These are phyloP conservation scores for Sebastolobus alascanus DNA, from an alignment of 2,797 vertebrate species.

Conservation along the genomic window DNA sequence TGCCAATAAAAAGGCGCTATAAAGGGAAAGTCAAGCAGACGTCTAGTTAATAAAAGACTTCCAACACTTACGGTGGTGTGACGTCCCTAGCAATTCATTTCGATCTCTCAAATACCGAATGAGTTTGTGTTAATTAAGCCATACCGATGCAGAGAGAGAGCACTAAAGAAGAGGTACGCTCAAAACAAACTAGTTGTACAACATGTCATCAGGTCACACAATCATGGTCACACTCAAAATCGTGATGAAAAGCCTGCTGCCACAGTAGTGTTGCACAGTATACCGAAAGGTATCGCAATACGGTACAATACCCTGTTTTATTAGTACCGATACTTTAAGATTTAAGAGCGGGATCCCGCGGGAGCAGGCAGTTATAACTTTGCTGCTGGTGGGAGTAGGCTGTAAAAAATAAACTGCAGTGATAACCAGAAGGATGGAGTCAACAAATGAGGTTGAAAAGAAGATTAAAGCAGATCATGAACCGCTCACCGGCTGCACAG, in stretches of 20 bases:
- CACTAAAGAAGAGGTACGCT: background rate
- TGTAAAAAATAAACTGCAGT: too few species aligned
- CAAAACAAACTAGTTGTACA: conserved; percentile 20
- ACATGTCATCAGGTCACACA: conserved; percentile 18
- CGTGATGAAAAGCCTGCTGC: background rate
- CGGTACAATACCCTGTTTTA: too few species aligned
- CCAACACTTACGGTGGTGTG: conserved; percentile 29
- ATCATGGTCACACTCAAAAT: background rate
- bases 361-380: too few species aligned
- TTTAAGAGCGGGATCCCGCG: too few species aligned
- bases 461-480: too few species aligned
- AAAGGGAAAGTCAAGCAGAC: conserved; percentile 65
- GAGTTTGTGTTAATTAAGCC: conserved; percentile 46
- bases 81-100: conserved; percentile 35
- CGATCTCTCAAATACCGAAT: conserved; percentile 31
- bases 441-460: too few species aligned
- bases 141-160: conserved; percentile 14
- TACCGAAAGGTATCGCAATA: too few species aligned
- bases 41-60: conserved; percentile 70
- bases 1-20: conserved; percentile 63
- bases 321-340: too few species aligned
- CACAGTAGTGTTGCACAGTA: too few species aligned
- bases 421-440: too few species aligned
- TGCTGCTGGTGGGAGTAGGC: too few species aligned
- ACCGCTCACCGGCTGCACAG: too few species aligned